Base-by-base conservation (phyloP, 1,140 invertebrate species). In the Oncopodura yosiiana region DNA sequence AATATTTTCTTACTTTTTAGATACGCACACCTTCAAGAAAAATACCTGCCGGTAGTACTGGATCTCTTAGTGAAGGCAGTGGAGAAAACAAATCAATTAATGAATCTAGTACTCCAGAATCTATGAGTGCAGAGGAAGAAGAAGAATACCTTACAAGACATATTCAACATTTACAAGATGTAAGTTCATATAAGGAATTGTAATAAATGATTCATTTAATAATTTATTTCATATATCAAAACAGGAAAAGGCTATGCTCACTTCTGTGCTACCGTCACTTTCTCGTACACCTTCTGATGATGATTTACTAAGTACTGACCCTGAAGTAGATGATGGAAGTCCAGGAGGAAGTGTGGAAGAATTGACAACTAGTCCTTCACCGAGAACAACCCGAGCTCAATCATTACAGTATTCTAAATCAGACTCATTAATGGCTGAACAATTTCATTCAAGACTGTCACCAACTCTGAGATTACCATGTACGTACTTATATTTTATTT, bases 231-330 rank as follows among this genome's bases (percentile, higher is more conserved):
- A 52, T 49, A 11, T 43, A 2, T 32, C 32, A 5, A 46, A 29
- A 11, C 84, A 86, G 67, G 84, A 88, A 68, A 91, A 89, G 68
- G 83, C 82, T 51, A 75, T 86, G 48, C 71, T 92, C 38, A 89
- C 87, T 1, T 82, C 80, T 34, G 81, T 82, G 38, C 71, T 91
- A 59, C 86, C 87, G 1, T 81, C 82, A 56, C 73, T 91, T 42
- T 79, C 80, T 4, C 74, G 86, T 55, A 80, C 84, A 16, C 84
- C 83, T 44, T 88, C 86, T 3, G 87, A 91, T 71, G 86, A 90
- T 67, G 87, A 91, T 67, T 69, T 82, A 60, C 75, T 88, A 56
- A 77, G 84, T 14, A 71, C 67, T 19, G 71, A 73, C 46, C 82
- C 80, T 1, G 75, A 77, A 26, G 77, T 80, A 3, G 81, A 83